A percentile compares a stretch with the other conserved stretches of the same genome.
Evolutionary conservation across 1,140 invertebrate genomes (phyloP).

Genomic region (Anastatus disparis): DNA sequence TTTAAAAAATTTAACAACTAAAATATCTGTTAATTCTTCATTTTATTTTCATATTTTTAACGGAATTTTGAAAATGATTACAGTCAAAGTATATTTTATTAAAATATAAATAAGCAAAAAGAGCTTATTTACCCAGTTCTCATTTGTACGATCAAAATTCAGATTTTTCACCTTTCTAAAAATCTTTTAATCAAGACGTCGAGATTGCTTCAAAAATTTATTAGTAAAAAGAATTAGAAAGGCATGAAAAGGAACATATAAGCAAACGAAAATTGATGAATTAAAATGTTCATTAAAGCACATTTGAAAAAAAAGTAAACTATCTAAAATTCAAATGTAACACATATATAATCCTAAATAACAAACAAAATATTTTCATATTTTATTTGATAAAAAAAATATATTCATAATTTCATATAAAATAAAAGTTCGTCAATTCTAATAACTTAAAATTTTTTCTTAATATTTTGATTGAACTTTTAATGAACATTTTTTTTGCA

Average conservation of each 20-base stretch:
- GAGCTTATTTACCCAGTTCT: neutral
- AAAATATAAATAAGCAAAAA: neutral
- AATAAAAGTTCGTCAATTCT: too few relatives aligned
- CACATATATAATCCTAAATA: too few relatives aligned
- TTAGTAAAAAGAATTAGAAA: neutral
- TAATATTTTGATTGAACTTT: too few relatives aligned
- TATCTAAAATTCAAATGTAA: too few relatives aligned
- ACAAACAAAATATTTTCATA: too few relatives aligned
- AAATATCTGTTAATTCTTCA: neutral
- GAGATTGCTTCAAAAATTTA: neutral
- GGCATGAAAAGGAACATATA: neutral
- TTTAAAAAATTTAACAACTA: neutral
- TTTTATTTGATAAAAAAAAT: too few relatives aligned
- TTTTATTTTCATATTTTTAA: too few relatives aligned
- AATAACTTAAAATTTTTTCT: too few relatives aligned
- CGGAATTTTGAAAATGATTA: slow-evolving; percentile 34
- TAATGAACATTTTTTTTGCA: too few relatives aligned
- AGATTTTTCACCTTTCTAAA: slow-evolving; percentile 25
- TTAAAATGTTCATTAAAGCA: neutral
- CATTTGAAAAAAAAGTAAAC: too few relatives aligned
- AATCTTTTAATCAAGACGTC: neutral
- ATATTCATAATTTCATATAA: too few relatives aligned
- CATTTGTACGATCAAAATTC: neutral
- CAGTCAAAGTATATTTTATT: neutral
- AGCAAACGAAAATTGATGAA: neutral